These are phyloP conservation scores for Melieria crassipennis DNA, from an alignment of 2,888 invertebrate genomes.

Conservation along the genomic window DNA sequence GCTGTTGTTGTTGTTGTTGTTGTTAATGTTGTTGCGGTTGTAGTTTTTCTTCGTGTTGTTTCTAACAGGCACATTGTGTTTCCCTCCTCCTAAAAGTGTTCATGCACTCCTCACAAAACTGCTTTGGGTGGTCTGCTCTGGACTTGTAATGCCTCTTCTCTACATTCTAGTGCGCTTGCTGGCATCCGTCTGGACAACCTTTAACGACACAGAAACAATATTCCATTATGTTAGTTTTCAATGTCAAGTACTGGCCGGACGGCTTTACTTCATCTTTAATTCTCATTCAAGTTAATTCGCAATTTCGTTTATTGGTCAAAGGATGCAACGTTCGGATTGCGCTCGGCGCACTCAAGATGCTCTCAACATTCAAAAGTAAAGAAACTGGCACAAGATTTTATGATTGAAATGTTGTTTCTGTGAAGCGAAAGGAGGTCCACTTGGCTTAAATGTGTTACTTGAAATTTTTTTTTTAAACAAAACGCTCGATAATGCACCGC, in stretches of 20 bases:
- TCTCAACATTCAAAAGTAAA: conserved; percentile 22
- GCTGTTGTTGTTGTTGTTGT: conserved; percentile 15
- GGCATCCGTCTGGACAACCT: conserved; percentile 69
- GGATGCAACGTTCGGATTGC: conserved; percentile 26
- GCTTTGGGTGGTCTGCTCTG: conserved; percentile 5
- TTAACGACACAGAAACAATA: conserved; percentile 70
- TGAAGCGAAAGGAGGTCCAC: conserved; percentile 65
- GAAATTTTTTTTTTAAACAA: conserved; percentile 22
- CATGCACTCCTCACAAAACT: conserved; percentile 12
- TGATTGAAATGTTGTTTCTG: conserved; percentile 69
- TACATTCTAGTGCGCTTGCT: conserved; percentile 48
- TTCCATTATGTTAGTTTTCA: conserved; percentile 62
- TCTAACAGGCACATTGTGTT: conserved; percentile 43
- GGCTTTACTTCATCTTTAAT: conserved; percentile 34
- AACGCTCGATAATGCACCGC: conserved; percentile 35
- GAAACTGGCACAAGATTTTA: conserved; percentile 50
- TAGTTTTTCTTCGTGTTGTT: conserved; percentile 16
- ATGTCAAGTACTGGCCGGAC: conserved; percentile 34
- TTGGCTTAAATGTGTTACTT: conserved; percentile 12
- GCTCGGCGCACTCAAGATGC: conserved; percentile 17
- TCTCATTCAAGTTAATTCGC: conserved; percentile 36
- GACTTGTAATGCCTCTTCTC: conserved; percentile 8
- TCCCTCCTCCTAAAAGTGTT: conserved; percentile 16
- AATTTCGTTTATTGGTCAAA: conserved; percentile 6
- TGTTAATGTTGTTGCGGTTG: conserved; percentile 4